A percentile compares a stretch with the other conserved stretches of the same genome.
Evolutionary conservation across 2,113 vertebrate genomes (phyloP).

Genomic region (Oceanites oceanicus): DNA sequence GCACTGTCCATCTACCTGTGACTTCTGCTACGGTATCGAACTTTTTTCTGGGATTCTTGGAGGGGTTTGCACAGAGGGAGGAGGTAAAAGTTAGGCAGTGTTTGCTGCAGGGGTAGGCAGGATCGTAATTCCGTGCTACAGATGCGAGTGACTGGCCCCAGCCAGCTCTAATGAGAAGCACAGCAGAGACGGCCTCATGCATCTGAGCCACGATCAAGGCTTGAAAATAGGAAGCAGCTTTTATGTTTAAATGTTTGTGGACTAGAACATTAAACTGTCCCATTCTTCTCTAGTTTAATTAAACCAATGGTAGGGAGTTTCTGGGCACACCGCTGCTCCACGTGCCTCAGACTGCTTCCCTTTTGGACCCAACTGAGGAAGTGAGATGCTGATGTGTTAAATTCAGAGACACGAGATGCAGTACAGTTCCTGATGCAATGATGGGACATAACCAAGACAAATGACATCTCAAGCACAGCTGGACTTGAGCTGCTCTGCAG

Average conservation of each 20-base stretch:
- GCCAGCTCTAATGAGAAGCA: not conserved
- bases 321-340: not conserved
- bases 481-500: not conserved
- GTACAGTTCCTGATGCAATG: not conserved
- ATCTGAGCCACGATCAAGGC: not conserved
- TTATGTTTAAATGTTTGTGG: not conserved
- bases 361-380: not conserved
- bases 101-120: not conserved
- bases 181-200: fast-evolving
- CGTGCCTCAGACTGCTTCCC: not conserved
- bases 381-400: not conserved
- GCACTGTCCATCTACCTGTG: constrained; percentile 91
- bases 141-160: not conserved
- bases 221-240: not conserved
- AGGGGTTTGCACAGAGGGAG: not conserved
- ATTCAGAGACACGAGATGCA: not conserved
- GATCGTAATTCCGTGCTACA: not conserved
- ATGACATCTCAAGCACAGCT: not conserved
- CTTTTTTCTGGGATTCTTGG: fast-evolving
- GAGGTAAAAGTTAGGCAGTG: not conserved
- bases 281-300: not conserved
- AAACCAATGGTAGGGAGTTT: not conserved
- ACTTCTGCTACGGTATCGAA: constrained; percentile 91
- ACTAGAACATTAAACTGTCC: not conserved
- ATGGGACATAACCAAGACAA: not conserved